Evolutionary conservation across 2,113 vertebrate genomes (phyloP).

Genomic region (Oostethus manadensis): DNA sequence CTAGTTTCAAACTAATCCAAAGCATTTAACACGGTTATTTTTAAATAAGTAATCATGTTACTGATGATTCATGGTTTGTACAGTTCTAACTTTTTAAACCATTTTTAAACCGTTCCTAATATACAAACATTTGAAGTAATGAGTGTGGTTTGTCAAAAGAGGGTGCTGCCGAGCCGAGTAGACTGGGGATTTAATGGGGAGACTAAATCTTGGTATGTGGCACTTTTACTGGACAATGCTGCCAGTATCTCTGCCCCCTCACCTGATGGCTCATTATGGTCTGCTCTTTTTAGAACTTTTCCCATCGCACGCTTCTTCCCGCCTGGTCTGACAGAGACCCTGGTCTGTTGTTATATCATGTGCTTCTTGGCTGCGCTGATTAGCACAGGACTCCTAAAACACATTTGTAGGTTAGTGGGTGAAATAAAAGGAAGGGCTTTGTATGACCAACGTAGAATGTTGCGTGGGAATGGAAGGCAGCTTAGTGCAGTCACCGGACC

Average conservation of each 20-base stretch:
- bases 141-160: conserved; percentile 14
- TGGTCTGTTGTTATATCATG: conserved; percentile 24
- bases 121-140: neutral
- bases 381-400: conserved; percentile 8
- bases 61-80: too few species aligned
- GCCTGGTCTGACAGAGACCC: conserved; percentile 25
- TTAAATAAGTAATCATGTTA: too few species aligned
- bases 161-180: conserved; percentile 52
- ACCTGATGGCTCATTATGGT: conserved; percentile 51
- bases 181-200: conserved; percentile 40
- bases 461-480: neutral
- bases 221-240: conserved; percentile 24
- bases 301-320: conserved; percentile 30
- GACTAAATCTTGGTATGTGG: conserved; percentile 41
- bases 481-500: neutral
- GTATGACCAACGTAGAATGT: neutral
- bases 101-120: too few species aligned
- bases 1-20: too few species aligned
- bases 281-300: conserved; percentile 23
- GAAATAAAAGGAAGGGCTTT: conserved; percentile 12
- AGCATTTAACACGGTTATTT: too few species aligned
- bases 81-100: too few species aligned
- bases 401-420: conserved; percentile 25
- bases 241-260: conserved; percentile 52
- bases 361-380: conserved; percentile 20